These are phyloP conservation scores for Trissoscelio sp. DNA, from an alignment of 2,888 invertebrate genomes.

Conservation along the genomic window DNA sequence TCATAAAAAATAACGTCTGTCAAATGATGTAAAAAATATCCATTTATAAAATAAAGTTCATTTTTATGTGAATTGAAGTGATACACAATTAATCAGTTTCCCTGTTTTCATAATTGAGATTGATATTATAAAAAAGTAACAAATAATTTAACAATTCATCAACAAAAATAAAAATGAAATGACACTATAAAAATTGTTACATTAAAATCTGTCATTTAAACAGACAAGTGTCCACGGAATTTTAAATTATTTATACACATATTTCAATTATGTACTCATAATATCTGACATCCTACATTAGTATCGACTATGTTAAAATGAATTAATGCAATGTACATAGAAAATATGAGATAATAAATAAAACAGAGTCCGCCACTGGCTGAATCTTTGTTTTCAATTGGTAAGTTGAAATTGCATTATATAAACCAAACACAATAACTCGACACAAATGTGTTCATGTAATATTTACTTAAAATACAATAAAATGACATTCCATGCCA, in stretches of 20 bases:
- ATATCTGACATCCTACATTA: neutral
- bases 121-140: too few species aligned
- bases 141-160: neutral
- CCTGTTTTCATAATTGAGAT: too few species aligned
- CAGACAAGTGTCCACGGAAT: neutral
- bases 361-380: neutral
- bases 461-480: too few species aligned
- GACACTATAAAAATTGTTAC: neutral
- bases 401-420: neutral
- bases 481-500: too few species aligned
- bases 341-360: neutral
- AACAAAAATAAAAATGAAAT: neutral
- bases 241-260: constrained; percentile 1
- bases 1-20: too few species aligned
- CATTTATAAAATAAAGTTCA: too few species aligned
- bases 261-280: neutral
- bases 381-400: neutral
- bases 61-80: too few species aligned
- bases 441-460: neutral
- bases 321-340: neutral
- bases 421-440: neutral
- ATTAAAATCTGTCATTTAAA: neutral
- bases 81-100: too few species aligned
- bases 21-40: too few species aligned
- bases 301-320: neutral